Percentiles rank a stretch among this genome's conserved stretches.
Conservation (phyloP, 2,113 vertebrate species). For the Rhinolophus sinicus region DNA sequence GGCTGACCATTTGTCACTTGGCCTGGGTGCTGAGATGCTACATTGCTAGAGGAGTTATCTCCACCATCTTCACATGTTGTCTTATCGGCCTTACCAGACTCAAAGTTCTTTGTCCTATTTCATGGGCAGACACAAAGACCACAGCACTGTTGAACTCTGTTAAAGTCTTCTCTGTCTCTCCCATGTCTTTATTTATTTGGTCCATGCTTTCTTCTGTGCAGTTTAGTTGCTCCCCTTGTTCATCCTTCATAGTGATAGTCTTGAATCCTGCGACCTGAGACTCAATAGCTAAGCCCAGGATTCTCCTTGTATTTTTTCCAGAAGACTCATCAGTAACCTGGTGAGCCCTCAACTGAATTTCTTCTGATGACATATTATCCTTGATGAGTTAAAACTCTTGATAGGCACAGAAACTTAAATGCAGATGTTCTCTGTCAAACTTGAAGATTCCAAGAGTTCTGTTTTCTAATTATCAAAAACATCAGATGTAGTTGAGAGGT, state of each 20-base stretch:
- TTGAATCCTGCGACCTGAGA: too few relatives aligned
- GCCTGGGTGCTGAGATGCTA: constrained; percentile 91
- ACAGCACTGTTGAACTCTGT: constrained; percentile 97
- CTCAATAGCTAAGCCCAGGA: too few relatives aligned
- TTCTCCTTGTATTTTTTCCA: too few relatives aligned
- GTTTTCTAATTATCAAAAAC: neutral
- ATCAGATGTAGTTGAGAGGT: neutral
- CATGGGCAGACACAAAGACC: constrained; percentile 97
- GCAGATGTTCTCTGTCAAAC: neutral
- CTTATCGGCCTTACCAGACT: constrained; percentile 91
- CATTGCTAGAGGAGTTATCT: constrained; percentile 80
- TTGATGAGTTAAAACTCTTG: neutral
- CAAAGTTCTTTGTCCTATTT: constrained; percentile 94
- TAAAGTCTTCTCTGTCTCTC: constrained; percentile 95
- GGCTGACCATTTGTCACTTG: constrained; percentile 85
- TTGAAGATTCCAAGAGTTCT: neutral
- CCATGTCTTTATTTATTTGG: constrained; percentile 99
- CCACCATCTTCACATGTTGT: constrained; percentile 90
- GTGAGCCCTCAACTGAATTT: too few relatives aligned
- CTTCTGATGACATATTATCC: too few relatives aligned
- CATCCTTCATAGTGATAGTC: too few relatives aligned
- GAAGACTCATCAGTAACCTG: too few relatives aligned
- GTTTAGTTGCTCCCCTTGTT: constrained; percentile 94
- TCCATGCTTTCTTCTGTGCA: constrained; percentile 95
- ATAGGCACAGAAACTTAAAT: neutral